phyloP scores from a whole-genome alignment of 2,113 vertebrate species.

The Scophthalmus maximus region DNA sequence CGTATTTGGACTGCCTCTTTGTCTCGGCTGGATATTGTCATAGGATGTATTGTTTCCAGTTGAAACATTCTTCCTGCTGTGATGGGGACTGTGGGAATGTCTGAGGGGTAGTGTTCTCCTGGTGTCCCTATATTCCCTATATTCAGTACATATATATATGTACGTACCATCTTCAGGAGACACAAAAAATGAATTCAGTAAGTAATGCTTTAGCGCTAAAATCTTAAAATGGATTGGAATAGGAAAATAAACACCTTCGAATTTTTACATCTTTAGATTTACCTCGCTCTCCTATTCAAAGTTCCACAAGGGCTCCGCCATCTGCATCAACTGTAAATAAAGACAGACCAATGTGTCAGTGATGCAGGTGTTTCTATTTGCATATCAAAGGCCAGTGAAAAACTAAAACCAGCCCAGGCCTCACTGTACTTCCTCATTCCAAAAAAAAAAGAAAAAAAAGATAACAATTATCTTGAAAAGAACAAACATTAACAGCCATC shows the following conservation, averaged over 20 bases:
- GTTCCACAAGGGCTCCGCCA: conserved; percentile 16
- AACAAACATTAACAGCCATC: conserved; percentile 19
- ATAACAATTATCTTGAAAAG: conserved; percentile 21
- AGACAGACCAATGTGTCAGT: conserved; percentile 21
- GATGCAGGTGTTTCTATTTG: conserved; percentile 45
- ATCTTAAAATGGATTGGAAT: neutral
- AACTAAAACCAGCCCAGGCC: conserved; percentile 39
- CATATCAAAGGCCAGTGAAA: conserved; percentile 25
- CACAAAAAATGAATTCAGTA: neutral
- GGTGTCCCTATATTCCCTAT: conserved; percentile 5
- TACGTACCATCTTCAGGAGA: neutral
- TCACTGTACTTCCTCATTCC: conserved; percentile 12
- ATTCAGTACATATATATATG: no score
- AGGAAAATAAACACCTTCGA: neutral
- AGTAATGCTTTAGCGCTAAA: conserved; percentile 8
- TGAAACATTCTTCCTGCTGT: conserved; percentile 59
- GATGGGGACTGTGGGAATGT: conserved; percentile 39
- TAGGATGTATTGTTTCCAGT: conserved; percentile 67
- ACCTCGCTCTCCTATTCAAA: conserved; percentile 19
- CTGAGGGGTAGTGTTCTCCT: conserved; percentile 16
- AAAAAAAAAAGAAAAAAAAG: conserved; percentile 17
- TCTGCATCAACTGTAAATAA: conserved; percentile 31
- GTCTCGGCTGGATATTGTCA: conserved; percentile 75
- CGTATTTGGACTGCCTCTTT: conserved; percentile 75
- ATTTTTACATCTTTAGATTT: conserved; percentile 6